These are phyloP conservation scores for Bufo bufo DNA, from an alignment of 2,113 vertebrate species.

Conservation along the genomic window DNA sequence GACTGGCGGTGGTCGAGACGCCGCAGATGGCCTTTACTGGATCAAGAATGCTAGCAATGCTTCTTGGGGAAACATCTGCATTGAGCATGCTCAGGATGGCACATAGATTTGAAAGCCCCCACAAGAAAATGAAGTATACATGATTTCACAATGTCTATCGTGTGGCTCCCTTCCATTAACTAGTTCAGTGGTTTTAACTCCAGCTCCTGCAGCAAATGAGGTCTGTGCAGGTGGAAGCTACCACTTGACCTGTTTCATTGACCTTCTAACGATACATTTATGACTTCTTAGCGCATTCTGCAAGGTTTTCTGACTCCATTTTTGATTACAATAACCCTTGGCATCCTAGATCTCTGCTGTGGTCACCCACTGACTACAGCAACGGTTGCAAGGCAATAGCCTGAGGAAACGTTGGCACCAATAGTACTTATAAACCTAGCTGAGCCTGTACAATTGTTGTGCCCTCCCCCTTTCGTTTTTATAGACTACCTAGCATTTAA, in stretches of 20 bases:
- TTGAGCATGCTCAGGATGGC: background rate
- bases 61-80: background rate
- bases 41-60: background rate
- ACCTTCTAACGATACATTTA: background rate
- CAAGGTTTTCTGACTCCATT: background rate
- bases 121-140: background rate
- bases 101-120: background rate
- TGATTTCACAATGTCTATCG: background rate
- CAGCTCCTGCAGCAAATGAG: slow-evolving; percentile 2
- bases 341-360: background rate
- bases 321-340: background rate
- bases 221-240: background rate
- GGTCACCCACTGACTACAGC: too few species aligned
- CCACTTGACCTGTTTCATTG: background rate
- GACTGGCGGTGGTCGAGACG: background rate
- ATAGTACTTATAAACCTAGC: too few species aligned
- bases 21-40: background rate
- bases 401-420: too few species aligned
- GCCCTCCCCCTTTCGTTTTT: too few species aligned
- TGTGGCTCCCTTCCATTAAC: background rate
- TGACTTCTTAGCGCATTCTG: background rate
- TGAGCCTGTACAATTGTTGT: too few species aligned
- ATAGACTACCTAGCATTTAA: too few species aligned
- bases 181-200: background rate
- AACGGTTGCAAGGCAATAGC: too few species aligned